phyloP scores from a whole-genome alignment of 2,888 invertebrate species.

The Sceliomorpha sp. region DNA sequence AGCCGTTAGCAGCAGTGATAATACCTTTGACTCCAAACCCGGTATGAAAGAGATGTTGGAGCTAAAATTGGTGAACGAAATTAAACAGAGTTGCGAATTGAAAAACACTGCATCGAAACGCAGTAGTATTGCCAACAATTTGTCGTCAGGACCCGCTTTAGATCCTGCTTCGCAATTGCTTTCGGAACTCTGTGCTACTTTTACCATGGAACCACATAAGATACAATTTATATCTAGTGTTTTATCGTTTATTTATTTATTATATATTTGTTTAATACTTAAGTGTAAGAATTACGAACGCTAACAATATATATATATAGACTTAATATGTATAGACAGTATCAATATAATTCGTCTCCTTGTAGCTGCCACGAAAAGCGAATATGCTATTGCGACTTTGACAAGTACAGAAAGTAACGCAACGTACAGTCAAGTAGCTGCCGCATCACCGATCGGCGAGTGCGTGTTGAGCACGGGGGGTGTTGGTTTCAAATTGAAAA shows the following conservation, averaged over 20 bases:
- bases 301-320: no score
- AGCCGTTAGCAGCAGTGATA: conserved; percentile 59
- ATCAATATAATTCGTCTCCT: no score
- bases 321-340: no score
- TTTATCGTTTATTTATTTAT: no score
- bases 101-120: conserved; percentile 82
- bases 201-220: conserved; percentile 83
- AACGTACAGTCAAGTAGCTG: conserved; percentile 32
- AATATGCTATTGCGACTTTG: conserved; percentile 67
- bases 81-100: conserved; percentile 88
- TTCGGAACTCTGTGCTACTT: conserved; percentile 91
- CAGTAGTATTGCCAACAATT: conserved; percentile 59
- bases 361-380: conserved; percentile 73
- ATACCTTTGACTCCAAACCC: conserved; percentile 79
- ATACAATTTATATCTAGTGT: not conserved
- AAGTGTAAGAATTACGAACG: no score
- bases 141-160: conserved; percentile 78
- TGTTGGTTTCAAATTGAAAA: conserved; percentile 84
- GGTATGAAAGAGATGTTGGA: conserved; percentile 92
- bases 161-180: conserved; percentile 91
- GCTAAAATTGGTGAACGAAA: conserved; percentile 90
- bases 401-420: conserved; percentile 30
- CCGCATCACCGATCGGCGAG: conserved; percentile 68
- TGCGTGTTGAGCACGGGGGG: conserved; percentile 58
- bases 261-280: no score